Conservation (phyloP, 64 coral and sea anemone genomes). For the Hydrozoanthus tunicans region DNA sequence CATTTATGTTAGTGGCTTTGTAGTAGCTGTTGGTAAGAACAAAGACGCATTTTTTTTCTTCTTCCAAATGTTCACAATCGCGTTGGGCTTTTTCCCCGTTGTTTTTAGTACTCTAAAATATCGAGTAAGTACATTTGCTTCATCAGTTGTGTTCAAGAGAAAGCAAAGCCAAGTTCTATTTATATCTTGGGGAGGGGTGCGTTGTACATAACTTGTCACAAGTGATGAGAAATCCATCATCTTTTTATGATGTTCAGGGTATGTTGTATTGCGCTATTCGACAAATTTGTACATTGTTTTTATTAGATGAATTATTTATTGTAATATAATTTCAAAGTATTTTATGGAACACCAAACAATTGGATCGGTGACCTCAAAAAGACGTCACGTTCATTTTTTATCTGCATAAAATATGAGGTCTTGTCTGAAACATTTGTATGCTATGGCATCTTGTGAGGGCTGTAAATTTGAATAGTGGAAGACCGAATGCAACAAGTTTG, state of each 20-base stretch:
- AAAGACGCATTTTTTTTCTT: too few species aligned
- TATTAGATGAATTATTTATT: conserved; percentile 20
- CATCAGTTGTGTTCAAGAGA: neutral
- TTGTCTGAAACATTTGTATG: too few species aligned
- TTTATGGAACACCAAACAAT: neutral
- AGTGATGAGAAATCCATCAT: neutral
- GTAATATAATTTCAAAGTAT: conserved; percentile 17
- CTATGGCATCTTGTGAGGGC: too few species aligned
- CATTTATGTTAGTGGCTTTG: too few species aligned
- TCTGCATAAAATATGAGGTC: too few species aligned
- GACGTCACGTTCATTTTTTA: too few species aligned
- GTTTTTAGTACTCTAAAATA: neutral
- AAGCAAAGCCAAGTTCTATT: neutral
- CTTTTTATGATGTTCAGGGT: neutral
- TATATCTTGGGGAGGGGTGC: neutral
- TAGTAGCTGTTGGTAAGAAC: too few species aligned
- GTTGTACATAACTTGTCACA: neutral
- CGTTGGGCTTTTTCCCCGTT: too few species aligned
- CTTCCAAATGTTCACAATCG: too few species aligned
- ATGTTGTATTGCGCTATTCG: neutral
- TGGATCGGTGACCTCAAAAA: too few species aligned
- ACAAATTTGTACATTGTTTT: conserved; percentile 22
- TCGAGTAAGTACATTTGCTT: neutral
- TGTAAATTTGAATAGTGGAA: too few species aligned
- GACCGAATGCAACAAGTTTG: too few species aligned